Evolutionary conservation across 1,140 invertebrate species (phyloP), one percentile per base, ranked within the genome.

Genomic region (Globodera rostochiensis): DNA sequence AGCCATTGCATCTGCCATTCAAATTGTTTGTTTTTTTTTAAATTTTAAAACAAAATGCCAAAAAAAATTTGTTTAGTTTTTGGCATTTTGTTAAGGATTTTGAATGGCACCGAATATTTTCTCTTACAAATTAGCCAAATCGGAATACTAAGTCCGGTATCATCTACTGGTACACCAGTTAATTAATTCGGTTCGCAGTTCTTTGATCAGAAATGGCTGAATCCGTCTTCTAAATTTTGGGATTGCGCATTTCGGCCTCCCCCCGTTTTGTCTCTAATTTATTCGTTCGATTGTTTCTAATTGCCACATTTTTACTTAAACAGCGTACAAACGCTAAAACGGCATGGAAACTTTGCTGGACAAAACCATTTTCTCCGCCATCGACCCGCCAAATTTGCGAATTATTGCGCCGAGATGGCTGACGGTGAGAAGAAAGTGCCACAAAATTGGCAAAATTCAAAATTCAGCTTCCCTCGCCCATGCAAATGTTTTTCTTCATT

Each of bases 401-500:
- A 84, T 86, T 57, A 80, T 50, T 36, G 73, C 82, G 19, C 85
- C 85, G 46, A 47, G 83, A 87, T 86, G 85, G 85, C 67, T 87
- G 47, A 66, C 69, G 64, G 85, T 86, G n/a, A 77, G 50, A 66
- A 67, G 25, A 66, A 6, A 46, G 73, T 21, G n/a, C 19, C 36
- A 19, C 25, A 50, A 69, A 36, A 36, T 36, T 36, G 36, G 36
- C 0, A 3, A 36, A 2, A 2, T 36, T 36, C 36, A 36, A 36
- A 36, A 47, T 84, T 80, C 47, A 94, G 67, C 93, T 94, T 91
- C 97, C 97, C 0, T 96, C 95, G 73, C 93, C 96, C 45, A 98
- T 97, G 95, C 92, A 94, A 81, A 94, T 97, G 80, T 98, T 97
- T 91, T 93, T 94, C 15, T 91, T 96, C 74, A 94, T 98, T 60